Base-by-base conservation (phyloP, 2,113 vertebrate species). In the Cyphotilapia sp. region DNA sequence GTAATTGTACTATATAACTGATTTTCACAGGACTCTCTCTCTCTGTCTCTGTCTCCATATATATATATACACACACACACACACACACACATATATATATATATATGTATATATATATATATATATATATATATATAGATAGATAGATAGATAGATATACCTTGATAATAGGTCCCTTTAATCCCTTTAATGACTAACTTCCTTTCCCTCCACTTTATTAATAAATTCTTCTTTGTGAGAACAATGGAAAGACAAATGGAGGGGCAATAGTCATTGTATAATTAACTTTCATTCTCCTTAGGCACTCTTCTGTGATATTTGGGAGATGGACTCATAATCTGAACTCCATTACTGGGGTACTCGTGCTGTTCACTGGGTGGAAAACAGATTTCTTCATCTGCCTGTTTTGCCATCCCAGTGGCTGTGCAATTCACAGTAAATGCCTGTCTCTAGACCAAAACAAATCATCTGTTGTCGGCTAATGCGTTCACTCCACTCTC, bases 401-500 rank as follows among this genome's bases (percentile, higher is more conserved):
- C 31, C 81, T 38, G 7, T 53, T 61, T 14, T 38, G 42, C 24
- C 5, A 4, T 49, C 76, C 8, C 4, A 19, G 56, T 76, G 59
- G 40, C 61, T 74, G 35, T 6, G 35, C 85, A 69, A 6, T 61
- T 78, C 85, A 31, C 80, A 12, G 19, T 69, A 83, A 92, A 53
- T 12, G 27, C 24, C 47, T 7, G 24, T 88, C 85, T 89, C 80
- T 56, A 51, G 76, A 86, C 22, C 57, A 81, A 83, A 91, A 88
- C 87, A 86, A 91, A 89, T 91, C 71, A 59, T 85, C 83, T 74
- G 82, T 59, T 22, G 57, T 42, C 5, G 13, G 85, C 89, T 86
- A 54, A 92, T 88, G 87, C 47, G 3, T 87, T 89, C 82, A 8
- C 91, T 87, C 56, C 80, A 38, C 71, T 88, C 80, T 88, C 53